Evolutionary conservation across 2,113 vertebrate species (phyloP).

Genomic region (Sterna hirundo): DNA sequence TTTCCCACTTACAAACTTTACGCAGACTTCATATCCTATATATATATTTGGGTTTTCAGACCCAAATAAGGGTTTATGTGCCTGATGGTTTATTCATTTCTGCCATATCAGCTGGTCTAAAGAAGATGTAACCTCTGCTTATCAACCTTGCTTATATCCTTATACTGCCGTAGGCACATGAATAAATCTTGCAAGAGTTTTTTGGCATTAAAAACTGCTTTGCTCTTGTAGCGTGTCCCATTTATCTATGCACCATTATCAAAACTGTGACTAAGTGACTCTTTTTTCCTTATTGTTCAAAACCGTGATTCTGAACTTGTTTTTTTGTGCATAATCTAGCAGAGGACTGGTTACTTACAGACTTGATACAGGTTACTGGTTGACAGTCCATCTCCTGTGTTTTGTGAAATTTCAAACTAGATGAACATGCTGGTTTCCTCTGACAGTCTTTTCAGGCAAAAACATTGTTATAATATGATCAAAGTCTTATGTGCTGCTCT

Average conservation of each 20-base stretch:
- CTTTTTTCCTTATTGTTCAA: not conserved
- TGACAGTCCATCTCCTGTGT: not conserved
- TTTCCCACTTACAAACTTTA: not conserved
- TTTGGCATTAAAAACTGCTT: not conserved
- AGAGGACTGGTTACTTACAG: not conserved
- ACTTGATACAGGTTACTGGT: not conserved
- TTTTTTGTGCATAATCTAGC: not conserved
- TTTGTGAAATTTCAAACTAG: not conserved
- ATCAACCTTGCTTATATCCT: not conserved
- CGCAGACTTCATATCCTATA: not conserved
- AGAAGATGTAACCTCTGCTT: not conserved
- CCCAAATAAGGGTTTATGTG: not conserved
- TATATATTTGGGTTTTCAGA: not conserved
- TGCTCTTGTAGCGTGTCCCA: not conserved
- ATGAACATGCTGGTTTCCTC: not conserved
- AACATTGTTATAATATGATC: not conserved
- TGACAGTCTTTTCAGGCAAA: not conserved
- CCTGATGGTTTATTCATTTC: not conserved
- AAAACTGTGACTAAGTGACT: not conserved
- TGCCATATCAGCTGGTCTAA: not conserved
- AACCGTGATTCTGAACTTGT: not conserved
- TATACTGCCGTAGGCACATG: not conserved
- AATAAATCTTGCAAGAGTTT: not conserved
- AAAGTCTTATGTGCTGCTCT: not conserved
- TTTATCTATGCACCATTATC: not conserved